Percentiles rank a stretch among this genome's conserved stretches.
phyloP scores from a whole-genome alignment of 2,113 vertebrate genomes.

The Suricata suricatta region DNA sequence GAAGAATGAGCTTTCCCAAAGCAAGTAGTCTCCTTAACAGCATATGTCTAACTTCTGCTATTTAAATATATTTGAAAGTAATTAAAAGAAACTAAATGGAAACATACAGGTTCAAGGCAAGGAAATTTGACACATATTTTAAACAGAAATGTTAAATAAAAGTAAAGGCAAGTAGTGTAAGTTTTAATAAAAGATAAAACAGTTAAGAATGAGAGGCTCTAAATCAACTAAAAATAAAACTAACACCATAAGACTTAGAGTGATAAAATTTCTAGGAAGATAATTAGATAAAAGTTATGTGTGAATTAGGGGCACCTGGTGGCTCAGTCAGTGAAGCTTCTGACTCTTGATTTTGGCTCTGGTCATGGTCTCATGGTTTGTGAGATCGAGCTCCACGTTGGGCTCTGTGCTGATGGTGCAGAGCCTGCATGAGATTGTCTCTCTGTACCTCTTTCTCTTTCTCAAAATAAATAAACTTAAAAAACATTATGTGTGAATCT shows the following conservation, averaged over 20 bases:
- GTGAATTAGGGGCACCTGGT: not conserved
- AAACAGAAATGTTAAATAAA: not conserved
- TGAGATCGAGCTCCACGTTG: too few species aligned
- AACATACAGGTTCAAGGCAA: not conserved
- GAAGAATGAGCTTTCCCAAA: not conserved
- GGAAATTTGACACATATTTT: not conserved
- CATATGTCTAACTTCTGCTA: not conserved
- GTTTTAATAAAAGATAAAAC: not conserved
- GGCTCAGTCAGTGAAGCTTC: too few species aligned
- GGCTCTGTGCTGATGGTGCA: too few species aligned
- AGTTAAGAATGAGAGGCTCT: not conserved
- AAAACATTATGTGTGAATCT: not conserved
- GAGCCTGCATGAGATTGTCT: too few species aligned
- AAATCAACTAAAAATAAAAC: not conserved
- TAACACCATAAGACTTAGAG: not conserved
- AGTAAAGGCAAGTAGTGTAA: not conserved
- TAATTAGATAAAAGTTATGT: not conserved
- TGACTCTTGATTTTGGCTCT: too few species aligned
- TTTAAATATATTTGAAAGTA: not conserved
- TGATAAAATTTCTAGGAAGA: not conserved
- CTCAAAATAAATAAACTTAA: too few species aligned
- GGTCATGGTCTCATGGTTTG: too few species aligned
- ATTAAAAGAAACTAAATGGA: not conserved
- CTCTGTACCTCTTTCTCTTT: too few species aligned
- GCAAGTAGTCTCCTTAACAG: not conserved